Percentiles rank a stretch among this genome's conserved stretches.
phyloP scores from a whole-genome alignment of 2,113 vertebrate genomes.

The Eidolon helvum region DNA sequence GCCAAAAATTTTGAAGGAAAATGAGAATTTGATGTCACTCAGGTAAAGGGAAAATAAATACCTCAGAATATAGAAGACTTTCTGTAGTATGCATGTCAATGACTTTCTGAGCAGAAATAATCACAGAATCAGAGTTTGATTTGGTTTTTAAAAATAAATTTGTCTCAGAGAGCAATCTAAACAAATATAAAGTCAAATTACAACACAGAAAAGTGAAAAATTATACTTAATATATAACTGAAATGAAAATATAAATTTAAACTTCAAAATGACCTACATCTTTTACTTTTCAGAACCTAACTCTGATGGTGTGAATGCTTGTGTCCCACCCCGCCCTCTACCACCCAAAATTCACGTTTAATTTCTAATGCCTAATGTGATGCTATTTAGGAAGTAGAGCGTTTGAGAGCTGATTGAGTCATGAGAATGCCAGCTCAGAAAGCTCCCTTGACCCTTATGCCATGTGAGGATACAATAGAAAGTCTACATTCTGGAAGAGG shows the following conservation, averaged over 20 bases:
- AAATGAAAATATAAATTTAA: neutral
- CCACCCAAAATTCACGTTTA: neutral
- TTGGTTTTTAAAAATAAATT: neutral
- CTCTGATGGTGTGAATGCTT: neutral
- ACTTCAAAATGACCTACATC: neutral
- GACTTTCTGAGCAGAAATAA: neutral
- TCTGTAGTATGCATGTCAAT: neutral
- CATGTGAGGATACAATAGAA: no score
- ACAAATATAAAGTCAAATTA: neutral
- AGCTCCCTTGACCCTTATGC: neutral
- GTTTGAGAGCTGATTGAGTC: neutral
- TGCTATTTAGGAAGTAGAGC: neutral
- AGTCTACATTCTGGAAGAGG: neutral
- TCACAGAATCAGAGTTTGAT: neutral
- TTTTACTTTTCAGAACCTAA: neutral
- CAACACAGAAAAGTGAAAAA: neutral
- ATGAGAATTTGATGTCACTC: neutral
- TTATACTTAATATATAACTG: neutral
- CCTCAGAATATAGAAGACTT: neutral
- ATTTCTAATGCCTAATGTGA: neutral
- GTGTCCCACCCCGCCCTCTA: no score
- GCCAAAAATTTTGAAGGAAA: neutral
- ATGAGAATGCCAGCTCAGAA: neutral
- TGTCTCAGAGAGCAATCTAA: neutral
- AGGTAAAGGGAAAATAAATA: neutral